Percentiles rank a stretch among this genome's conserved stretches.
phyloP scores from a whole-genome alignment of 2,888 invertebrate species.

The Leptogaster cylindrica region DNA sequence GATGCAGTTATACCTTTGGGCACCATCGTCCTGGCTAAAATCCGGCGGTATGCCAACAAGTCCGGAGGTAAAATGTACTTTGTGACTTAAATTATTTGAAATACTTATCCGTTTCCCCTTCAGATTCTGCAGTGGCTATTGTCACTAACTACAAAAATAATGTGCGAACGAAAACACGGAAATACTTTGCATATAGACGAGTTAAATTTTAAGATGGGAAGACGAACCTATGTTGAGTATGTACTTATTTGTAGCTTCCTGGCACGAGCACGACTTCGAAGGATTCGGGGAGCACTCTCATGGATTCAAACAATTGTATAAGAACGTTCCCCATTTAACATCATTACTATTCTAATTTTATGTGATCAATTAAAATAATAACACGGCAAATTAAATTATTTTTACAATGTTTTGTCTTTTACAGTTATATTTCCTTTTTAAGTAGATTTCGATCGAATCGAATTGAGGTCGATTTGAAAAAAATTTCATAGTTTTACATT shows the following conservation, averaged over 20 bases:
- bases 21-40: slow-evolving; percentile 73
- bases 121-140: slow-evolving; percentile 78
- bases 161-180: slow-evolving; percentile 67
- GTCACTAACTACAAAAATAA: slow-evolving; percentile 75
- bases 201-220: slow-evolving; percentile 57
- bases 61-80: slow-evolving; percentile 64
- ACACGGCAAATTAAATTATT: too few relatives aligned
- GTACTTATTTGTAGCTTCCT: slow-evolving; percentile 74
- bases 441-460: too few relatives aligned
- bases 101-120: slow-evolving; percentile 45
- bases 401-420: too few relatives aligned
- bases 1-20: slow-evolving; percentile 77
- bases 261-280: slow-evolving; percentile 67
- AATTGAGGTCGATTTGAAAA: too few relatives aligned
- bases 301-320: slow-evolving; percentile 67
- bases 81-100: slow-evolving; percentile 4
- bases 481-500: too few relatives aligned
- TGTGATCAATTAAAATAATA: too few relatives aligned
- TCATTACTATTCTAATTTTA: too few relatives aligned
- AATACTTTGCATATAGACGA: slow-evolving; percentile 40
- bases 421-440: too few relatives aligned
- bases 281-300: slow-evolving; percentile 68
- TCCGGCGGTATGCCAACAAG: slow-evolving; percentile 66
- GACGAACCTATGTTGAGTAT: slow-evolving; percentile 75
- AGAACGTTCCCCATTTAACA: too few relatives aligned